Percentiles rank a stretch among this genome's conserved stretches.
Conservation (phyloP, 1,140 invertebrate species). For the Drosophila hydei region DNA sequence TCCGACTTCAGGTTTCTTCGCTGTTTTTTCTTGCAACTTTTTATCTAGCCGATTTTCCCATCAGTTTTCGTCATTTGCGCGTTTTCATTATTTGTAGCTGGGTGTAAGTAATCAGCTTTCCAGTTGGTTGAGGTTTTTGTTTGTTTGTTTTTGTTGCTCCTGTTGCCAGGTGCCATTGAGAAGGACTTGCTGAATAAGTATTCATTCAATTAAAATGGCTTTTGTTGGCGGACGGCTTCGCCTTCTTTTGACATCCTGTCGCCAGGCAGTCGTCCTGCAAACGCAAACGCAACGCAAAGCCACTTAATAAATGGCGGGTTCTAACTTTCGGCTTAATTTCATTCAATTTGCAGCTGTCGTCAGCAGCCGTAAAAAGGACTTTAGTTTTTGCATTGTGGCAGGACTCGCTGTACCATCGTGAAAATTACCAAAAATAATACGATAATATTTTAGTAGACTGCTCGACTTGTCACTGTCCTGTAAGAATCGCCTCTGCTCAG, state of each 20-base stretch:
- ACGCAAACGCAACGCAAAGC: slow-evolving; percentile 40
- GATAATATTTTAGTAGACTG: not conserved
- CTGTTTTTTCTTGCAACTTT: slow-evolving; percentile 12
- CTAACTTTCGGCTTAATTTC: slow-evolving; percentile 69
- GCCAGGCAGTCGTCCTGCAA: slow-evolving; percentile 12
- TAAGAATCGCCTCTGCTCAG: too few species aligned
- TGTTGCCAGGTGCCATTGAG: slow-evolving; percentile 25
- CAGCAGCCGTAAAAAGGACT: slow-evolving; percentile 77
- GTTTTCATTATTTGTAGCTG: slow-evolving; percentile 33
- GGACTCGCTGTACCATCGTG: slow-evolving; percentile 22
- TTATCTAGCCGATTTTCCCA: slow-evolving; percentile 31
- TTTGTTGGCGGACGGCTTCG: slow-evolving; percentile 27
- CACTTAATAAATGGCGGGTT: slow-evolving; percentile 72
- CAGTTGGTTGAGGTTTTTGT: slow-evolving; percentile 47
- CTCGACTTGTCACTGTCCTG: not conserved
- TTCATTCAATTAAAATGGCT: slow-evolving; percentile 60
- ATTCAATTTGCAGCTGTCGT: slow-evolving; percentile 80
- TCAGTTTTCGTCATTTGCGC: slow-evolving; percentile 16
- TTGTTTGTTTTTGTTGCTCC: not conserved
- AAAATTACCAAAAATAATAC: slow-evolving; percentile 32
- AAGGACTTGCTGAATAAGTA: slow-evolving; percentile 41
- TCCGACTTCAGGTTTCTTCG: not conserved
- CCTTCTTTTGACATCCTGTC: slow-evolving; percentile 30
- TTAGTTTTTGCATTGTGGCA: slow-evolving; percentile 72
- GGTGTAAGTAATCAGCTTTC: slow-evolving; percentile 50